Base-by-base conservation (phyloP, 2,888 invertebrate genomes). In the Campoplex nolae region DNA sequence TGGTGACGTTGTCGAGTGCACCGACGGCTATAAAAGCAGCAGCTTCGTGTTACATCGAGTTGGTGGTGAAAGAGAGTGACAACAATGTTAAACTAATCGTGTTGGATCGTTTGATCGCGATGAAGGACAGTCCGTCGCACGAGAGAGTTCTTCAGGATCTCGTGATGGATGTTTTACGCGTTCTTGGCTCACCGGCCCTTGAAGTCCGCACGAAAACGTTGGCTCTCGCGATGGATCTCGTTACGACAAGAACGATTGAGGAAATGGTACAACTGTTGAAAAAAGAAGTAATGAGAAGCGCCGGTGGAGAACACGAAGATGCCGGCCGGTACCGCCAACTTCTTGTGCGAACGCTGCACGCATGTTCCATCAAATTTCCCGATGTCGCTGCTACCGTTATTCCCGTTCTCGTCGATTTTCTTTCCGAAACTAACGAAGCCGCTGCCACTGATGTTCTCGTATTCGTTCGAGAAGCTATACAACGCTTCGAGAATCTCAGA, bases 1-100 rank as follows among this genome's bases (percentile, higher is more conserved):
- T 99, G 81, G 98, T 99, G 83, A 99, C 99, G 0, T 96, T 99
- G 16, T 99, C 99, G n/a, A 97, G 97, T 92, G 99, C 99, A 1
- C 99, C 99, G 1, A 99, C 99, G 13, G 99, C 99, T 9, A 98
- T 99, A 88, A 98, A 98, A 96, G 99, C 99, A 48, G 99, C 99
- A 0, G 99, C 99, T 2, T 97, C 97, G 58, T 99, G 99, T 95
- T 99, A 99, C 95, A 99, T 99, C 92, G 99, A 99, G 93, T 95
- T 99, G 90, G 98, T 99, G 87, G 98, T 99, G n/a, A 99, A 99
- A 95, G 99, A 99, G 94, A 99, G 99, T 95, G 99, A 99, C 95
- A 99, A 99, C 95, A 99, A 99, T 95, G 99, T 99, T 23, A 99
- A 99, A 95, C 95, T 99, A 84, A 99, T 99, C 91, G 99, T 99